These are phyloP conservation scores for Microplitis mediator DNA, from an alignment of 1,140 invertebrate genomes.

Conservation along the genomic window DNA sequence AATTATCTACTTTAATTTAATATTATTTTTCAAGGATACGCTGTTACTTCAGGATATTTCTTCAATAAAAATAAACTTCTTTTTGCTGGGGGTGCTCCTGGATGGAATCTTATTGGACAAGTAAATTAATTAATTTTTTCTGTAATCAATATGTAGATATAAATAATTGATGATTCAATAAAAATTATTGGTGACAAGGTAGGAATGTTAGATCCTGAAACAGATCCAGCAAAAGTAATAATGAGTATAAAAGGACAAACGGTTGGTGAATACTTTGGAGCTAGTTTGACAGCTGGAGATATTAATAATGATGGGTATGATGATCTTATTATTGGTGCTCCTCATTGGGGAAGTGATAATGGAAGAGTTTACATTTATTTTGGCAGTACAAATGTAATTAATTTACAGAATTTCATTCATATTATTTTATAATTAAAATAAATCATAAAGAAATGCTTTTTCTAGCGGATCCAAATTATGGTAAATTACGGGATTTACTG, in stretches of 20 bases:
- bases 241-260: slow-evolving; percentile 62
- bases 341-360: slow-evolving; percentile 64
- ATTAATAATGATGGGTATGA: slow-evolving; percentile 73
- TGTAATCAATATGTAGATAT: too few relatives aligned
- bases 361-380: slow-evolving; percentile 68
- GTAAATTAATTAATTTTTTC: slow-evolving; percentile 20
- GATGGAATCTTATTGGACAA: slow-evolving; percentile 58
- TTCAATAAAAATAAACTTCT: slow-evolving; percentile 49
- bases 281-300: slow-evolving; percentile 71
- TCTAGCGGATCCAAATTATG: too few relatives aligned
- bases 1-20: neutral
- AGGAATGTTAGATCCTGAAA: slow-evolving; percentile 42
- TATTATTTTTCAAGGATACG: slow-evolving; percentile 60
- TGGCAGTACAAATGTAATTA: slow-evolving; percentile 42
- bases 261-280: slow-evolving; percentile 80
- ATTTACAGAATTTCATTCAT: neutral
- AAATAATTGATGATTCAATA: neutral
- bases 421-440: too few relatives aligned
- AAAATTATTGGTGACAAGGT: slow-evolving; percentile 28
- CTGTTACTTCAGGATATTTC: slow-evolving; percentile 65
- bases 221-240: slow-evolving; percentile 37
- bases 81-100: slow-evolving; percentile 65
- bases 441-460: too few relatives aligned
- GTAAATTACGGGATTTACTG: too few relatives aligned
- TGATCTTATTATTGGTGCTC: slow-evolving; percentile 81